Base-by-base conservation (phyloP, 2,113 vertebrate genomes). In the Prunella fulvescens region DNA sequence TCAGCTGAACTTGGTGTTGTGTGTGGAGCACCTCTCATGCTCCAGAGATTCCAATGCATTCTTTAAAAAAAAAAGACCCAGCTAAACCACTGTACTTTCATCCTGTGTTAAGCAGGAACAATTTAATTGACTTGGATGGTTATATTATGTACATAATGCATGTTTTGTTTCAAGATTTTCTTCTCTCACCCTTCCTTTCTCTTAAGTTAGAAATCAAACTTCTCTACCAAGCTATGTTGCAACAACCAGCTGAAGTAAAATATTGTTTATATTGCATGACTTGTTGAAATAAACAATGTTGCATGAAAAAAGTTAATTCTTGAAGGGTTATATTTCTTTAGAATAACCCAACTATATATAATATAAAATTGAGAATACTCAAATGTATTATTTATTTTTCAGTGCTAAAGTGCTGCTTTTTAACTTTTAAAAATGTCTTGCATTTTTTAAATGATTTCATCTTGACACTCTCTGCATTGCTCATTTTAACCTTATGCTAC, bases 381-480 rank as follows among this genome's bases (percentile, higher is more conserved):
- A 78, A 66, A 26, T 87, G 23, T 89, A 53, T 45, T 89, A 85
- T 89, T 92, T 89, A 91, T 95, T 92, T 95, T 85, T 95, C 76
- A 83, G 23, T 70, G 44, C 71, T 95, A 53, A 77, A 83, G 60
- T 47, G 25, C 50, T 73, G 19, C 24, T 92, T 66, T 71, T 44
- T 56, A 80, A 85, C 48, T 90, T 96, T 56, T 54, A 45, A 86
- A 90, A 80, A 72, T 50, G 47, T 79, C 19, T 87, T 81, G 44
- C 44, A 28, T 91, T 96, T 95, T 93, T 86, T 8, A 8, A 85
- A 82, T 20, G 8, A 70, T 66, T 92, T 97, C 47, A 90, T 37
- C 54, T 87, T 44, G 18, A n/a, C 0, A 0, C 11, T 31, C 22
- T 85, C 78, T 65, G 33, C 64, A 16, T 82, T 92, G 78, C 56